A percentile compares a stretch with the other conserved stretches of the same genome.
Evolutionary conservation across 2,888 invertebrate genomes (phyloP).

Genomic region (Thymelicus acteon): DNA sequence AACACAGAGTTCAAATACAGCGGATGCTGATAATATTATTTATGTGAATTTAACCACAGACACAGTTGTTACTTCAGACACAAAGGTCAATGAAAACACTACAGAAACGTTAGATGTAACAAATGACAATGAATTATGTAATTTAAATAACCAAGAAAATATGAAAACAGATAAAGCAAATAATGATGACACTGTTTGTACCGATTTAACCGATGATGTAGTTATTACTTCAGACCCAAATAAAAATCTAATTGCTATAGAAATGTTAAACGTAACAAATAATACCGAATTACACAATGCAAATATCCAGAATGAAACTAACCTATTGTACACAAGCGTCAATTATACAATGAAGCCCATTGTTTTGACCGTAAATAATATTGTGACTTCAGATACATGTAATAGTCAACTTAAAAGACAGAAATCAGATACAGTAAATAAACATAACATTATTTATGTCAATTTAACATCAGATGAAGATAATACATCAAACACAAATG

Average conservation of each 20-base stretch:
- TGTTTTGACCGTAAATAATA: too few relatives aligned
- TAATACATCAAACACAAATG: too few relatives aligned
- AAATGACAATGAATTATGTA: too few relatives aligned
- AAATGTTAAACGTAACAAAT: background rate
- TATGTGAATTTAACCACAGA: background rate
- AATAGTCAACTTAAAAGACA: too few relatives aligned
- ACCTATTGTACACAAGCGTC: background rate
- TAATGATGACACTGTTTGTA: background rate
- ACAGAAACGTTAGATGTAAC: background rate
- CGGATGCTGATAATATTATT: background rate
- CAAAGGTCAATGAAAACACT: background rate
- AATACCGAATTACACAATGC: background rate
- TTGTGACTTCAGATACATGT: too few relatives aligned
- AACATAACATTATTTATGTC: too few relatives aligned
- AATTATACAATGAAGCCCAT: background rate
- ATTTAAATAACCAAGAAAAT: too few relatives aligned
- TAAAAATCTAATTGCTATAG: slow-evolving; percentile 1
- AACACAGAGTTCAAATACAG: background rate
- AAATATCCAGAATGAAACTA: background rate
- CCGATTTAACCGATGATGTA: background rate
- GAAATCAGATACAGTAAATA: too few relatives aligned
- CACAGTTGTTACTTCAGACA: slow-evolving; percentile 6
- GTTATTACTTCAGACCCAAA: slow-evolving; percentile 2
- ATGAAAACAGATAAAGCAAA: background rate
- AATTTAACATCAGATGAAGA: too few relatives aligned